Evolutionary conservation across 2,888 invertebrate genomes (phyloP).

Genomic region (Eilema sororculum): DNA sequence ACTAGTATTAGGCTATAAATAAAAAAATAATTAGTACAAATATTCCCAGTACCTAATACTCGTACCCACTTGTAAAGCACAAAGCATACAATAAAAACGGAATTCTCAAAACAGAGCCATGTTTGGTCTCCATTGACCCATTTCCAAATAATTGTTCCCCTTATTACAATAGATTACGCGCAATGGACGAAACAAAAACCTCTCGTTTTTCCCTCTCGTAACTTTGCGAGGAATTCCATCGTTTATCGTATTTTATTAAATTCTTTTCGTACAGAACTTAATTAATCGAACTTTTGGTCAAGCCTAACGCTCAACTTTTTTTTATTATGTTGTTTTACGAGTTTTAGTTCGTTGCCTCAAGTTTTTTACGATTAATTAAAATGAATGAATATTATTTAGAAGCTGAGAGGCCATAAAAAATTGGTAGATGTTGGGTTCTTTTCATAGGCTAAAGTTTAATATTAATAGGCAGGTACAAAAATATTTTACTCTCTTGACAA

Average conservation of each 20-base stretch:
- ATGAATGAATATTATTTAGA: conserved; percentile 46
- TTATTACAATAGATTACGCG: neutral
- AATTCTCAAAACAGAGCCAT: neutral
- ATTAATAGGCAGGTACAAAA: conserved; percentile 24
- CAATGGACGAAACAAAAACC: conserved; percentile 16
- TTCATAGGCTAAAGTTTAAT: conserved; percentile 35
- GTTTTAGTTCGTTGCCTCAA: conserved; percentile 41
- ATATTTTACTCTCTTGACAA: neutral
- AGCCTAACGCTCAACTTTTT: conserved; percentile 42
- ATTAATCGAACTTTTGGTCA: conserved; percentile 47
- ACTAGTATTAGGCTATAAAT: neutral
- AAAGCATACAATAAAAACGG: neutral
- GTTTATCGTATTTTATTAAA: conserved; percentile 34
- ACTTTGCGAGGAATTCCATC: conserved; percentile 7
- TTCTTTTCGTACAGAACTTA: conserved; percentile 38
- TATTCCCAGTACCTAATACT: neutral
- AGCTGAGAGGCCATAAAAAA: conserved; percentile 27
- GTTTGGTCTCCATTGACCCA: neutral
- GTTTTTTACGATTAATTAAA: conserved; percentile 56
- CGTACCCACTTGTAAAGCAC: neutral
- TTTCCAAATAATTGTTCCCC: neutral
- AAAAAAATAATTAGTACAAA: neutral
- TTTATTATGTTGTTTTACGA: conserved; percentile 46
- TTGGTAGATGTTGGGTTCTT: conserved; percentile 29
- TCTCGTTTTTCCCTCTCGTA: conserved; percentile 11